Percentiles rank a stretch among this genome's conserved stretches.
These are phyloP conservation scores for Ephydatia muelleri DNA, from an alignment of 37 sponge, comb jelly and placozoan genomes.

Conservation along the genomic window DNA sequence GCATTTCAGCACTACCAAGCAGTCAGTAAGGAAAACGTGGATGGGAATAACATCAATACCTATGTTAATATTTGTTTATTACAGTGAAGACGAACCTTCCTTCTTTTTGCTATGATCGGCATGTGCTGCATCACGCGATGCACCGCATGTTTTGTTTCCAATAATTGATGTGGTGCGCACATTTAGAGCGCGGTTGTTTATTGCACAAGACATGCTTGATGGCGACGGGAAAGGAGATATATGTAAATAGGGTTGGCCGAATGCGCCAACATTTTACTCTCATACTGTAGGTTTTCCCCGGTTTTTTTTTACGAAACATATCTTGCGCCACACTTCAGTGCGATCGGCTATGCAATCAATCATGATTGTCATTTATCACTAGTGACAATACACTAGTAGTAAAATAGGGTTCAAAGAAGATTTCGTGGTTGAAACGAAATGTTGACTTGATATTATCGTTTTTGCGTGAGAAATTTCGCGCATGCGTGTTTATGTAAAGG, in stretches of 20 bases:
- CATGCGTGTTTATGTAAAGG: neutral
- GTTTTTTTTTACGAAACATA: too few species aligned
- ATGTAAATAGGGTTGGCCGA: neutral
- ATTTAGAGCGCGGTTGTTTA: neutral
- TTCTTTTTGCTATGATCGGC: slow-evolving; percentile 1
- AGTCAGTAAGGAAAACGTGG: neutral
- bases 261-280: neutral
- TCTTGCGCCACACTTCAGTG: too few species aligned
- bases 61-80: neutral
- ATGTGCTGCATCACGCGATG: slow-evolving; percentile 1
- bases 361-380: neutral
- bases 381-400: neutral
- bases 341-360: neutral
- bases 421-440: neutral
- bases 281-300: neutral
- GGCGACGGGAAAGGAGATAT: neutral
- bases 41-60: neutral
- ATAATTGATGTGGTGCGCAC: neutral
- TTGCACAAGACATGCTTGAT: too few species aligned
- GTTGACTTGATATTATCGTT: neutral
- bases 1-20: slow-evolving; percentile 34
- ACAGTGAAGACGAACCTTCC: neutral
- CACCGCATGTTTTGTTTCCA: neutral
- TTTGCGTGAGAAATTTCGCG: neutral
- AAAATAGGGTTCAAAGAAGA: neutral